Evolutionary conservation across 2,888 invertebrate genomes (phyloP), one percentile per base, ranked within the genome.

Genomic region (Dinocampus coccinellae): DNA sequence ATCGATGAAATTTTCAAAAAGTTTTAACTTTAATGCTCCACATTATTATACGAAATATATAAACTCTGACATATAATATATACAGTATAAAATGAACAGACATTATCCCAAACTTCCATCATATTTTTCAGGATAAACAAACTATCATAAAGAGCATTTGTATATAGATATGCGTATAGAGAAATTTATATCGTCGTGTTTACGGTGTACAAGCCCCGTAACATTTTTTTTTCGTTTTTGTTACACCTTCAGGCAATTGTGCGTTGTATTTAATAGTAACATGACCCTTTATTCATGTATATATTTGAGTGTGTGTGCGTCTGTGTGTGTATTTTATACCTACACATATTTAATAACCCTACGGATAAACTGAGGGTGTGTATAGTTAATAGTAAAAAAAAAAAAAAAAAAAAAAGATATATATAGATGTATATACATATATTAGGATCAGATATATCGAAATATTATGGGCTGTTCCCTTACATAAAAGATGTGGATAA

Each of bases 191-290:
- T 24, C 52, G 34, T 61, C 34, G 16, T 26, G 61, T 61, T 53
- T 58, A n/a, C 26, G 6, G 33, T 22, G 34, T 52, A 52, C 52
- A 61, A 26, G 29, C 68, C 68, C 52, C 34, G n/a, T n/a, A n/a
- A n/a, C n/a, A 26, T 24, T 11, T 62, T 33, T 62, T 61, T 52
- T 62, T 36, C 22, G 3, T 61, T 29, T 61, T 61, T 52, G 53
- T 36, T 69, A 62, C 26, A 42, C 53, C 52, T 34, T 22, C 36
- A 61, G 42, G 52, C 62, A 20, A 34, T 36, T 65, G 52, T 61
- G 52, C 53, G 61, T 61, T 61, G 26, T 69, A 53, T 61, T 69
- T 61, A 69, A 69, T 69, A 47, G 68, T 20, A 24, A 26, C 24
- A 69, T 62, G 68, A 62, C 61, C 55, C 55, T 65, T 61, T 33